These are phyloP conservation scores for Misgurnus mizolepis DNA, from an alignment of 2,113 vertebrate species.

Conservation along the genomic window DNA sequence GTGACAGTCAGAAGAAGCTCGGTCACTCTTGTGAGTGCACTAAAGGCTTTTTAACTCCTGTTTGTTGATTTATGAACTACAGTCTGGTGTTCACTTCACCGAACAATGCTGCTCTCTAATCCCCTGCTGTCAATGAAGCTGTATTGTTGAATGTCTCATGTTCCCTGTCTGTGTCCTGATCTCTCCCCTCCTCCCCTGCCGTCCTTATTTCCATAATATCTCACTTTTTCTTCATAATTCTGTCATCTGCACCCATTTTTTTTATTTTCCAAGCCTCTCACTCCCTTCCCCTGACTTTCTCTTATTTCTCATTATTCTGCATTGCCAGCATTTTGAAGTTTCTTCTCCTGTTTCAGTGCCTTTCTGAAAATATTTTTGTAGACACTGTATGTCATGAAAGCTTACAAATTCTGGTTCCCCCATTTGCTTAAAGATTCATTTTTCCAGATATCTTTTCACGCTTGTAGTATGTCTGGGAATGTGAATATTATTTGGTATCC, in stretches of 20 bases:
- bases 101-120: slow-evolving; percentile 56
- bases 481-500: slow-evolving; percentile 31
- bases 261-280: slow-evolving; percentile 17
- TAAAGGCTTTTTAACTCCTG: slow-evolving; percentile 64
- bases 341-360: slow-evolving; percentile 22
- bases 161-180: slow-evolving; percentile 24
- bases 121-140: slow-evolving; percentile 46
- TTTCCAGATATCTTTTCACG: too few relatives aligned
- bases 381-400: not conserved
- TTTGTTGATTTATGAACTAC: slow-evolving; percentile 72
- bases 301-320: slow-evolving; percentile 18
- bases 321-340: slow-evolving; percentile 32
- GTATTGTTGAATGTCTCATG: slow-evolving; percentile 42
- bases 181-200: slow-evolving; percentile 5
- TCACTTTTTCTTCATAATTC: slow-evolving; percentile 10
- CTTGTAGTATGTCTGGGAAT: slow-evolving; percentile 39
- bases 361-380: not conserved
- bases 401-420: not conserved
- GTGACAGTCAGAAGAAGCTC: slow-evolving; percentile 26
- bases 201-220: slow-evolving; percentile 28
- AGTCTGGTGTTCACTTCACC: slow-evolving; percentile 64
- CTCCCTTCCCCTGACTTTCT: slow-evolving; percentile 13
- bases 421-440: not conserved
- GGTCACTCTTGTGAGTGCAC: slow-evolving; percentile 52
- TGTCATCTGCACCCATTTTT: slow-evolving; percentile 20